A percentile compares a stretch with the other conserved stretches of the same genome.
phyloP scores from a whole-genome alignment of 2,797 vertebrate genomes.

The Parambassis ranga region DNA sequence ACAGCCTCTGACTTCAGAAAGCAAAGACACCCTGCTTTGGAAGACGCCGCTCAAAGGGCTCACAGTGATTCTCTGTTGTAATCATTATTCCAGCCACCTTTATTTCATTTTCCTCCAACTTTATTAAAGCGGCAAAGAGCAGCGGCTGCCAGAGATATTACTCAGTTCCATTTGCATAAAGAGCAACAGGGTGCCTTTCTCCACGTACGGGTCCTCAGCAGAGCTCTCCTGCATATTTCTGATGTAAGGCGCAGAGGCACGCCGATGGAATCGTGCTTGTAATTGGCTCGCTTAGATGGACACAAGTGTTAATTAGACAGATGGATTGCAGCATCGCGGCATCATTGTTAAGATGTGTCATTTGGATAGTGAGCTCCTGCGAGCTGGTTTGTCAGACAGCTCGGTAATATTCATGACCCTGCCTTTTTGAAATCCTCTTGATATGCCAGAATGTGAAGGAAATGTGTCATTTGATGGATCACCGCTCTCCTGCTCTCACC shows the following conservation, averaged over 20 bases:
- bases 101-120: conserved; percentile 53
- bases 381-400: background rate
- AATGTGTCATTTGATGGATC: conserved; percentile 28
- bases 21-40: conserved; percentile 37
- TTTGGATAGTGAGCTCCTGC: conserved; percentile 3
- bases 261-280: conserved; percentile 28
- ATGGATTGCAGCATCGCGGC: conserved; percentile 22
- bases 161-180: conserved; percentile 63
- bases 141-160: conserved; percentile 56
- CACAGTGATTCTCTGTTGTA: conserved; percentile 42
- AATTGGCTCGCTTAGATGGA: conserved; percentile 18
- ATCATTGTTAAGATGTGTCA: conserved; percentile 9
- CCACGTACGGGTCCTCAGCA: conserved; percentile 29
- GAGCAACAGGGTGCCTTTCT: conserved; percentile 55
- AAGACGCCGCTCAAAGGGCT: conserved; percentile 42
- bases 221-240: conserved; percentile 33
- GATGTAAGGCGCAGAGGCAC: conserved; percentile 32
- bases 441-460: conserved; percentile 27
- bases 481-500: conserved; percentile 14
- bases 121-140: conserved; percentile 62
- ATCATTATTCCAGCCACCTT: conserved; percentile 66
- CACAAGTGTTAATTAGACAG: conserved; percentile 50
- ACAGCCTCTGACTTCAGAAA: conserved; percentile 35
- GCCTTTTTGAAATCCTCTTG: conserved; percentile 24
- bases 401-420: conserved; percentile 38